These are phyloP conservation scores for Nymphalis io DNA, from an alignment of 1,140 invertebrate species.

Conservation along the genomic window DNA sequence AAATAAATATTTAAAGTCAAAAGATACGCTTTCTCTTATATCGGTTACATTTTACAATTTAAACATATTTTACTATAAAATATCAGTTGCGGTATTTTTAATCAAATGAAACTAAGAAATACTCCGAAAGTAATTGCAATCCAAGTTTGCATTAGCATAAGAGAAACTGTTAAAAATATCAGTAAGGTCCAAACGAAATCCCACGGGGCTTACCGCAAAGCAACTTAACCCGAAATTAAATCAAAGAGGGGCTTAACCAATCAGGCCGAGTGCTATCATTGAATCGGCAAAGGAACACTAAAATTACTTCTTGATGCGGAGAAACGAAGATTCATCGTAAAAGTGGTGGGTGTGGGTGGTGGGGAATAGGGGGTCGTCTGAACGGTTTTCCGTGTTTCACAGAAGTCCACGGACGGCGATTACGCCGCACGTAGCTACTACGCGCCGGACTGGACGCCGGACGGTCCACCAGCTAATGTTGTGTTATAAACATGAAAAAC, in stretches of 20 bases:
- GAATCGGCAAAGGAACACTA: conserved; percentile 80
- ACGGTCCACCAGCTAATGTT: conserved; percentile 67
- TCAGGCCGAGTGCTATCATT: conserved; percentile 80
- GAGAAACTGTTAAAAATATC: conserved; percentile 40
- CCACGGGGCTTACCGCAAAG: conserved; percentile 64
- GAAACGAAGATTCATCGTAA: conserved; percentile 81
- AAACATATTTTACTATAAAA: too few relatives aligned
- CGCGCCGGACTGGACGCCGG: conserved; percentile 46
- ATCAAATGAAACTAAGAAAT: neutral
- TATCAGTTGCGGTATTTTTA: neutral
- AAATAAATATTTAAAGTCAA: too few relatives aligned
- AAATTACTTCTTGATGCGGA: conserved; percentile 80
- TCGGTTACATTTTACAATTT: too few relatives aligned
- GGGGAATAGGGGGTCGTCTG: conserved; percentile 62
- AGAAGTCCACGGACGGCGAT: conserved; percentile 71
- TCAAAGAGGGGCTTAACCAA: conserved; percentile 80
- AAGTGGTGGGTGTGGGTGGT: conserved; percentile 65
- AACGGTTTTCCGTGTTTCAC: conserved; percentile 79
- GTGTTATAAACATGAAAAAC: conserved; percentile 78
- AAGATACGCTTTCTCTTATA: too few relatives aligned
- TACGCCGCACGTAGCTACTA: conserved; percentile 68
- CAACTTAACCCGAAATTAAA: conserved; percentile 80
- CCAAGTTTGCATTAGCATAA: conserved; percentile 30
- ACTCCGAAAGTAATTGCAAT: conserved; percentile 19
- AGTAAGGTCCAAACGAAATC: conserved; percentile 47